phyloP scores from a whole-genome alignment of 2,113 vertebrate genomes.

The Aramus guarauna region DNA sequence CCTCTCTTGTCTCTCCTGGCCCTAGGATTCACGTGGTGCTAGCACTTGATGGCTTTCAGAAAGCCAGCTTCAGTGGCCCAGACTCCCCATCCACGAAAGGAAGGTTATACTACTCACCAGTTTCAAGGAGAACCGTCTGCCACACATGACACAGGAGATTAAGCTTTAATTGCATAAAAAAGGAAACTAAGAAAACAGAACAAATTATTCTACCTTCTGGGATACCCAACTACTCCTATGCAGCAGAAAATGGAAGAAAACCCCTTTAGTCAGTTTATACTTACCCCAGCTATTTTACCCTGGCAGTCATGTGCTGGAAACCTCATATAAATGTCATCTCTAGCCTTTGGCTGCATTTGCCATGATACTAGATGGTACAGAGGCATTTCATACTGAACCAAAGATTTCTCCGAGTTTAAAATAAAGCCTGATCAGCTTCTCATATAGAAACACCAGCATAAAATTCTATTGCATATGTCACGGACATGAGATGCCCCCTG shows the following conservation, averaged over 20 bases:
- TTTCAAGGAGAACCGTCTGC: not conserved
- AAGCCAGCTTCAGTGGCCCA: not conserved
- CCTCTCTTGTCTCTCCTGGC: not conserved
- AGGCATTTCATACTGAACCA: not conserved
- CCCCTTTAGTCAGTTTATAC: not conserved
- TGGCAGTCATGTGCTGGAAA: not conserved
- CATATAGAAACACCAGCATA: not conserved
- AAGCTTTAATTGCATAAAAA: not conserved
- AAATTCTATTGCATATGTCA: not conserved
- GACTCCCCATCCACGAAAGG: not conserved
- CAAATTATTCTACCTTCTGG: not conserved
- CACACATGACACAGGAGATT: not conserved
- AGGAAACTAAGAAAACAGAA: slow-evolving; percentile 22
- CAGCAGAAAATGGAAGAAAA: not conserved
- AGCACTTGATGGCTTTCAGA: not conserved
- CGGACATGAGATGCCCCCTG: not conserved
- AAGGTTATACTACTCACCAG: not conserved
- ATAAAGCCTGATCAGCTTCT: not conserved
- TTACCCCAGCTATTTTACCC: not conserved
- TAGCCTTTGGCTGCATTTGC: slow-evolving; percentile 1
- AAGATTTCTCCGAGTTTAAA: not conserved
- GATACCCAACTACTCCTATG: not conserved
- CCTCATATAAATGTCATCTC: not conserved
- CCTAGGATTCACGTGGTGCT: not conserved
- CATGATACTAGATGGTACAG: not conserved